phyloP scores from a whole-genome alignment of 2,797 vertebrate genomes.

The Neoniphon sammara region DNA sequence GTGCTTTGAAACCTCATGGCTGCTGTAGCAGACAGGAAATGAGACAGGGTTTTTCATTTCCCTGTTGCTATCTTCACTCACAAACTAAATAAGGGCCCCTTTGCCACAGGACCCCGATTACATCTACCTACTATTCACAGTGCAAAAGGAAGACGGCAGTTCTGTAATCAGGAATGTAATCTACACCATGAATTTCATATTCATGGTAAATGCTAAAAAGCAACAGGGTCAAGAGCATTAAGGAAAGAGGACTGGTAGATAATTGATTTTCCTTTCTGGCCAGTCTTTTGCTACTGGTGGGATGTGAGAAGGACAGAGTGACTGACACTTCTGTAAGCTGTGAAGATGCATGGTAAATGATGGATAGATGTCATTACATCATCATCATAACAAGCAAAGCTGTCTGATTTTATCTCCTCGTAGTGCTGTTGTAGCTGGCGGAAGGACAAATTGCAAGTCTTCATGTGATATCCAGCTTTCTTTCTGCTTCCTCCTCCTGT shows the following conservation, averaged over 20 bases:
- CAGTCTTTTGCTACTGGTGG: conserved; percentile 38
- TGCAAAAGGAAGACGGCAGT: conserved; percentile 74
- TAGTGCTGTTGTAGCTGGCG: conserved; percentile 45
- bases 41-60: conserved; percentile 86
- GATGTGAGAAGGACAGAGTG: conserved; percentile 63
- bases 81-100: conserved; percentile 80
- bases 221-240: conserved; percentile 70
- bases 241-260: conserved; percentile 51
- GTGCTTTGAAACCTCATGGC: conserved; percentile 74
- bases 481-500: conserved; percentile 20
- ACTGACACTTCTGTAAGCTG: conserved; percentile 70
- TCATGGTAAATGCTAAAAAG: conserved; percentile 79
- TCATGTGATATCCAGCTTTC: conserved; percentile 44
- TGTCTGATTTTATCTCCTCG: conserved; percentile 69
- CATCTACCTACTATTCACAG: conserved; percentile 76
- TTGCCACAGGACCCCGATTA: conserved; percentile 76
- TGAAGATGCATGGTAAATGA: conserved; percentile 67
- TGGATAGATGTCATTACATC: conserved; percentile 71
- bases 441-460: conserved; percentile 56
- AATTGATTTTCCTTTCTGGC: conserved; percentile 80
- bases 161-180: conserved; percentile 82
- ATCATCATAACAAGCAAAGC: conserved; percentile 60
- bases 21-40: conserved; percentile 83
- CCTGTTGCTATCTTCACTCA: conserved; percentile 76
- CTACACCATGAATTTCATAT: conserved; percentile 82